phyloP scores from a whole-genome alignment of 2,797 vertebrate species.

The Mormyrus hasselquistii region DNA sequence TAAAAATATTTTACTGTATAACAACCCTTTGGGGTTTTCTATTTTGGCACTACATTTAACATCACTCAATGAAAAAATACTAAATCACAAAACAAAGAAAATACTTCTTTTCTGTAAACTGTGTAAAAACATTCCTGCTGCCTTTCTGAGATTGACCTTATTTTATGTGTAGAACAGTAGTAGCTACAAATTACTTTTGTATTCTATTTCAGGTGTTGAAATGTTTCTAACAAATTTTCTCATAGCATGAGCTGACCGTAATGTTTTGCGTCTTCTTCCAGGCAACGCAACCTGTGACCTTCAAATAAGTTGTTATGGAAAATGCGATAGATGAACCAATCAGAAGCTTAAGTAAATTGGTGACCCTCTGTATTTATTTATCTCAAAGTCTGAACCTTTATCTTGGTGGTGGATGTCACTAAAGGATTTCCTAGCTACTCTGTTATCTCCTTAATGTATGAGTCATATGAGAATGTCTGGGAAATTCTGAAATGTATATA shows the following conservation, averaged over 20 bases:
- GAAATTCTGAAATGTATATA: background rate
- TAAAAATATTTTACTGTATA: background rate
- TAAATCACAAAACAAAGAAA: background rate
- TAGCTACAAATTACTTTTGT: background rate
- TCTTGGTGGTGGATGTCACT: background rate
- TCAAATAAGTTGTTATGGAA: background rate
- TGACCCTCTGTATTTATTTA: background rate
- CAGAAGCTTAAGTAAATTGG: background rate
- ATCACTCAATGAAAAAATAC: background rate
- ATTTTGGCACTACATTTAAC: background rate
- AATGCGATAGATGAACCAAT: background rate
- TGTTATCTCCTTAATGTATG: background rate
- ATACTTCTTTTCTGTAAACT: background rate
- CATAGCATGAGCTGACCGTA: background rate
- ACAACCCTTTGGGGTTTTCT: background rate
- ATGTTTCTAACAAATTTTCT: background rate
- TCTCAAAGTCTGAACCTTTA: background rate
- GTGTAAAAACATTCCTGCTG: background rate
- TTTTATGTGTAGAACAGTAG: background rate
- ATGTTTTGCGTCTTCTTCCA: background rate
- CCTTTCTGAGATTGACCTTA: background rate
- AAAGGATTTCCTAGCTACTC: background rate
- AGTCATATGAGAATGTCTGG: background rate
- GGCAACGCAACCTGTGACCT: background rate
- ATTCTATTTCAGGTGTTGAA: background rate